Conservation (phyloP, 2,113 vertebrate species). For the Craseonycteris thonglongyai region DNA sequence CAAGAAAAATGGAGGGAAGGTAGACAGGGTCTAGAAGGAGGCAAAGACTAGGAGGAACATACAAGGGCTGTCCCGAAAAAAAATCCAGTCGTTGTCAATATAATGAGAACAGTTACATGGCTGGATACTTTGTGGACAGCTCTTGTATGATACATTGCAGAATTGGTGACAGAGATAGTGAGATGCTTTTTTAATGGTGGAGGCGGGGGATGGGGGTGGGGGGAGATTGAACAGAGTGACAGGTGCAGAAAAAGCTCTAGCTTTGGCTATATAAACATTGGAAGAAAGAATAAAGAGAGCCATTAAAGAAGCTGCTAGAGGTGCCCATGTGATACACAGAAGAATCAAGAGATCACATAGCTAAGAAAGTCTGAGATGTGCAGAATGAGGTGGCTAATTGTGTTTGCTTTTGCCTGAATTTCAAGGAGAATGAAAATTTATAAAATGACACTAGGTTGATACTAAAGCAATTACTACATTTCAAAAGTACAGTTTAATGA, state of each 20-base stretch:
- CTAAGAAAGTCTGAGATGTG: background rate
- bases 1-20: background rate
- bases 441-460: background rate
- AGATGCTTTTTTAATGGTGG: too few relatives aligned
- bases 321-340: background rate
- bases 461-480: background rate
- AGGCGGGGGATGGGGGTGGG: background rate
- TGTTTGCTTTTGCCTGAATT: background rate
- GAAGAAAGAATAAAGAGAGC: background rate
- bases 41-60: background rate
- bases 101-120: too few relatives aligned
- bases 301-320: background rate
- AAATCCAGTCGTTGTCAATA: too few relatives aligned
- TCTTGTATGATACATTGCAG: background rate
- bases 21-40: background rate
- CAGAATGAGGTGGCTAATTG: background rate
- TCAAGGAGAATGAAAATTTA: background rate
- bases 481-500: background rate
- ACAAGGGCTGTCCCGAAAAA: too few relatives aligned
- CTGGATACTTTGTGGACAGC: too few relatives aligned
- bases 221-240: background rate
- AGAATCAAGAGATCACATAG: background rate
- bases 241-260: background rate
- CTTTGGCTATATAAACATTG: background rate
- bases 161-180: background rate